Evolutionary conservation across 2,797 vertebrate genomes (phyloP).

Genomic region (Champsocephalus esox): DNA sequence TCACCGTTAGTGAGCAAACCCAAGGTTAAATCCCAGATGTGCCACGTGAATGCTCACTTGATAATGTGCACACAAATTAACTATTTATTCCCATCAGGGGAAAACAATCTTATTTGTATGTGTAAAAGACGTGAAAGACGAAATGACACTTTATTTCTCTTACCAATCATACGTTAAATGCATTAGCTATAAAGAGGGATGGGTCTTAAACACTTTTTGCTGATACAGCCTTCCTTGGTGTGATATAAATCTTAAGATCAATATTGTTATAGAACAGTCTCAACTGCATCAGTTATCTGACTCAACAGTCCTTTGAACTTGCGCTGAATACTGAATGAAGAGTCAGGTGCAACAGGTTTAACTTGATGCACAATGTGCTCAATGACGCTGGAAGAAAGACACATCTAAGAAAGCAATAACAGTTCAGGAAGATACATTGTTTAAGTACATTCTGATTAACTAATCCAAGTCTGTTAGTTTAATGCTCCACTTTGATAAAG

Average conservation of each 20-base stretch:
- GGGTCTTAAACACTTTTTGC: not conserved
- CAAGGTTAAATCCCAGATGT: not conserved
- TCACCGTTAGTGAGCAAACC: not conserved
- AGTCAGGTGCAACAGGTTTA: not conserved
- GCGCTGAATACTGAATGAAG: not conserved
- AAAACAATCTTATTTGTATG: not conserved
- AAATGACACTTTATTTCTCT: not conserved
- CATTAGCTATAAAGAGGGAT: not conserved
- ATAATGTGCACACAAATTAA: not conserved
- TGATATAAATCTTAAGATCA: not conserved
- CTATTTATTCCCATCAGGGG: not conserved
- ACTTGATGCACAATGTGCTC: not conserved
- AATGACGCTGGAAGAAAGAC: not conserved
- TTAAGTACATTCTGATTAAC: too few relatives aligned
- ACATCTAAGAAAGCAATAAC: not conserved
- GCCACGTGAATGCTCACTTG: not conserved
- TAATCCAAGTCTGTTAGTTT: not conserved
- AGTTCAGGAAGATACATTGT: not conserved
- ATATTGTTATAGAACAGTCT: not conserved
- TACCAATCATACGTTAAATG: not conserved
- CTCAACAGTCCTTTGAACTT: not conserved
- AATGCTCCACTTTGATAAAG: not conserved
- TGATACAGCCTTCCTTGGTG: not conserved
- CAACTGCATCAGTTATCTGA: conserved; percentile 1
- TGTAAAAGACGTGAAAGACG: not conserved